A percentile compares a stretch with the other conserved stretches of the same genome.
Conservation (phyloP, 2,113 vertebrate genomes). For the Equus quagga region DNA sequence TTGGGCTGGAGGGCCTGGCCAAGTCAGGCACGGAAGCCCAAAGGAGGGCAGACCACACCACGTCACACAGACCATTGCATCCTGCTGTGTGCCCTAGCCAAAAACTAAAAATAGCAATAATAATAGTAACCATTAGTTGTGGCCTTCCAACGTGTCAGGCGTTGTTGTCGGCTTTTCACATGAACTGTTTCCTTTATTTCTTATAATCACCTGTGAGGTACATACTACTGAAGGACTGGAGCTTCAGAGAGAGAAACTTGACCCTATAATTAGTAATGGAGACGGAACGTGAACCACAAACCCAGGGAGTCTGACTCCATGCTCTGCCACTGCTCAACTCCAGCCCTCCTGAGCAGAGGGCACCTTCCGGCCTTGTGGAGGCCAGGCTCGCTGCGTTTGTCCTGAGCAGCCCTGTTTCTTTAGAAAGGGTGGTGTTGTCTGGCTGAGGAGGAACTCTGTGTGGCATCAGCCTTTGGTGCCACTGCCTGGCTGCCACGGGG, state of each 20-base stretch:
- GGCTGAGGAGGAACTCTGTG: not conserved
- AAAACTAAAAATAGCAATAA: not conserved
- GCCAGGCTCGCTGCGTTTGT: fast-evolving
- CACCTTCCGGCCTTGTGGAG: fast-evolving
- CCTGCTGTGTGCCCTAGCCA: not conserved
- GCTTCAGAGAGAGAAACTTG: not conserved
- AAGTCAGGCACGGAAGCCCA: too few relatives aligned
- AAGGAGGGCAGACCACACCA: not conserved
- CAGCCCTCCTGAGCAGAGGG: not conserved
- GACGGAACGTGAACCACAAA: not conserved
- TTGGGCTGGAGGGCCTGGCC: not conserved
- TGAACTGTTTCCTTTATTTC: not conserved
- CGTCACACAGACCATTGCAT: fast-evolving
- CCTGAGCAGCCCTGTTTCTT: not conserved
- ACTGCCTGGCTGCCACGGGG: not conserved
- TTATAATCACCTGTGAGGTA: not conserved
- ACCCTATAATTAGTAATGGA: not conserved
- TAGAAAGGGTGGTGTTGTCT: not conserved
- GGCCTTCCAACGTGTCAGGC: not conserved
- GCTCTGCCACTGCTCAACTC: too few relatives aligned
- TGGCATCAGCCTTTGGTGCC: not conserved
- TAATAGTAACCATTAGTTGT: too few relatives aligned
- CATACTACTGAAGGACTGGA: not conserved
- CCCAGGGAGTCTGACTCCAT: not conserved
- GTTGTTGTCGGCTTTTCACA: not conserved